These are phyloP conservation scores for Lochmaea capreae DNA, from an alignment of 2,888 invertebrate species.

Conservation along the genomic window DNA sequence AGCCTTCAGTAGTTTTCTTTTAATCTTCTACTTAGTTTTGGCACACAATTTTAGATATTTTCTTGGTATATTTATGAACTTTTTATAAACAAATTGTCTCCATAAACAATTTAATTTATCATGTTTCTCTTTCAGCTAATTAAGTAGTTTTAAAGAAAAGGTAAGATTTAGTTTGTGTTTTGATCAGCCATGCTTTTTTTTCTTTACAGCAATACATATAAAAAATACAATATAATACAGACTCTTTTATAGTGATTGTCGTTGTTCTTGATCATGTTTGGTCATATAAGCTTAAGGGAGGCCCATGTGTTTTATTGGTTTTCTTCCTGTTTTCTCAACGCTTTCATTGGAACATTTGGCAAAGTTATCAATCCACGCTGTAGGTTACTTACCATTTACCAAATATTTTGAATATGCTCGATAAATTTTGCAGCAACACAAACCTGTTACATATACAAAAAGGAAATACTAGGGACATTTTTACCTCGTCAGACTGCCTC, in stretches of 20 bases:
- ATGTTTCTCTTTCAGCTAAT: conserved; percentile 44
- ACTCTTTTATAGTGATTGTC: conserved; percentile 34
- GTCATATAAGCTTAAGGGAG: conserved; percentile 49
- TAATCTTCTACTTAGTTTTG: no score
- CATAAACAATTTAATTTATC: conserved; percentile 12
- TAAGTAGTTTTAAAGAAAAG: conserved; percentile 34
- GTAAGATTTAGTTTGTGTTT: conserved; percentile 45
- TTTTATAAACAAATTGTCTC: conserved; percentile 14
- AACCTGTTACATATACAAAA: no score
- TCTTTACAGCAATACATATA: conserved; percentile 39
- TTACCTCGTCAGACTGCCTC: no score
- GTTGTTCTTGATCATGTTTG: conserved; percentile 40
- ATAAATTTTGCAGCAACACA: no score
- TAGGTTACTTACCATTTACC: neutral
- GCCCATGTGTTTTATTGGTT: conserved; percentile 53
- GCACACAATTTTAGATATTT: neutral
- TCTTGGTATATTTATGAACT: neutral
- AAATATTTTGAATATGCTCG: conserved; percentile 6
- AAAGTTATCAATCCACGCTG: neutral
- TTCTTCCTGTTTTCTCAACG: conserved; percentile 7
- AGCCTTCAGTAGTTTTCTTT: no score
- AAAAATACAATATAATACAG: conserved; percentile 32
- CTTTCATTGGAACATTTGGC: neutral
- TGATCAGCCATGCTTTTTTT: conserved; percentile 47
- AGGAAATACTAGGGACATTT: no score